Conservation (phyloP, 1,140 invertebrate species). For the Halotydeus destructor region DNA sequence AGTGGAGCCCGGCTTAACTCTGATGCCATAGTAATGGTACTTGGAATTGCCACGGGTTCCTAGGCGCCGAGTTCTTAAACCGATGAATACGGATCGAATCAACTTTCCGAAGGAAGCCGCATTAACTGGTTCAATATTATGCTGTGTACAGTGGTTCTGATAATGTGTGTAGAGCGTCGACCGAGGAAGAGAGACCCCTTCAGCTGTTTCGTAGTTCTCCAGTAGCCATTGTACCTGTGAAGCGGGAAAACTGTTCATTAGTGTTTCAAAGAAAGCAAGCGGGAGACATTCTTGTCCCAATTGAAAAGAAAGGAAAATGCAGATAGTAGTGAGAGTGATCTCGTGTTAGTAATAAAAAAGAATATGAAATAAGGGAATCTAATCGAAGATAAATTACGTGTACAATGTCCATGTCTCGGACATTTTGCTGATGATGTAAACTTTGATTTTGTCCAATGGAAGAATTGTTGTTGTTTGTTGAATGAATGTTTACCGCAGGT, state of each 20-base stretch:
- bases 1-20: constrained; percentile 68
- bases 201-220: constrained; percentile 93
- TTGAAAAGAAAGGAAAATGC: neutral
- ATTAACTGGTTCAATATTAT: constrained; percentile 91
- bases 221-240: constrained; percentile 81
- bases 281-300: neutral
- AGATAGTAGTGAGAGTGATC: neutral
- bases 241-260: constrained; percentile 5
- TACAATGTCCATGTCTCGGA: constrained; percentile 15
- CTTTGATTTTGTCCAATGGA: neutral
- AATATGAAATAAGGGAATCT: neutral
- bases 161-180: constrained; percentile 94
- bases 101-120: constrained; percentile 97
- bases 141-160: constrained; percentile 73
- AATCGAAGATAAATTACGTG: constrained; percentile 13
- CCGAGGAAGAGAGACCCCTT: constrained; percentile 84
- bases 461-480: neutral
- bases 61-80: constrained; percentile 70
- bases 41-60: constrained; percentile 97
- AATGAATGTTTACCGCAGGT: neutral
- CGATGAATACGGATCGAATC: constrained; percentile 90
- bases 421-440: constrained; percentile 16
- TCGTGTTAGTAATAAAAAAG: no score
- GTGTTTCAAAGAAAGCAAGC: neutral
- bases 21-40: constrained; percentile 98